A percentile compares a stretch with the other conserved stretches of the same genome.
Conservation (phyloP, 37 sponge, comb jelly and placozoan genomes). For the Hormiphora californensis region DNA sequence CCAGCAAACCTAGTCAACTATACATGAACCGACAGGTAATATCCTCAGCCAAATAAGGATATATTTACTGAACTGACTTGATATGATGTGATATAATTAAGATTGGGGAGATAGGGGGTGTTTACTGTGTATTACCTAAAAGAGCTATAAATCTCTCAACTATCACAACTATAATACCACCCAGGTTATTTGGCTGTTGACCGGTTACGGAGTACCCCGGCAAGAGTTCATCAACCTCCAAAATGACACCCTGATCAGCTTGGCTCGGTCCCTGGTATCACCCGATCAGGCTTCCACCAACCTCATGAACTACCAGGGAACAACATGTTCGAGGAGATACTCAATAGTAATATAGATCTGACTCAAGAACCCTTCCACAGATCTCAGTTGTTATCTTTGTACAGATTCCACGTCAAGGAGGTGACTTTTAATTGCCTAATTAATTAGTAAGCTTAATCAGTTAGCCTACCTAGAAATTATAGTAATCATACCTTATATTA, state of each 20-base stretch:
- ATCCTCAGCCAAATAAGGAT: too few relatives aligned
- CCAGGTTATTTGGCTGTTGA: slow-evolving; percentile 41
- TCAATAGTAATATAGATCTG: neutral
- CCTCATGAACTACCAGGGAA: slow-evolving; percentile 41
- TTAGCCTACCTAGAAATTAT: too few relatives aligned
- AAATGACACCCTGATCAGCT: slow-evolving; percentile 5
- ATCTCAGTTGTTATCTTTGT: neutral
- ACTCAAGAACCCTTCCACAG: slow-evolving; percentile 50
- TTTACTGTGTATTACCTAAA: too few relatives aligned
- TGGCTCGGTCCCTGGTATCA: neutral
- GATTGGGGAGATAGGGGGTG: too few relatives aligned
- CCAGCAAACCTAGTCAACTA: neutral
- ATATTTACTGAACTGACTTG: too few relatives aligned
- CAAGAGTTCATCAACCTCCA: slow-evolving; percentile 39
- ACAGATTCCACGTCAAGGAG: slow-evolving; percentile 53
- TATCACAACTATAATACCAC: neutral
- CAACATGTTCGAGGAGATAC: neutral
- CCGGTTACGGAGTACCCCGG: neutral
- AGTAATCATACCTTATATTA: too few relatives aligned
- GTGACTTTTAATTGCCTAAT: neutral
- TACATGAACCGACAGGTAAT: slow-evolving; percentile 56
- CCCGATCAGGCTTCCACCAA: neutral
- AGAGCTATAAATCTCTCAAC: too few relatives aligned
- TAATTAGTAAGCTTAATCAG: neutral
- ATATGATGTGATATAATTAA: too few relatives aligned